These are phyloP conservation scores for Callithrix jacchus DNA, from an alignment of 2,113 vertebrate genomes.

Conservation along the genomic window DNA sequence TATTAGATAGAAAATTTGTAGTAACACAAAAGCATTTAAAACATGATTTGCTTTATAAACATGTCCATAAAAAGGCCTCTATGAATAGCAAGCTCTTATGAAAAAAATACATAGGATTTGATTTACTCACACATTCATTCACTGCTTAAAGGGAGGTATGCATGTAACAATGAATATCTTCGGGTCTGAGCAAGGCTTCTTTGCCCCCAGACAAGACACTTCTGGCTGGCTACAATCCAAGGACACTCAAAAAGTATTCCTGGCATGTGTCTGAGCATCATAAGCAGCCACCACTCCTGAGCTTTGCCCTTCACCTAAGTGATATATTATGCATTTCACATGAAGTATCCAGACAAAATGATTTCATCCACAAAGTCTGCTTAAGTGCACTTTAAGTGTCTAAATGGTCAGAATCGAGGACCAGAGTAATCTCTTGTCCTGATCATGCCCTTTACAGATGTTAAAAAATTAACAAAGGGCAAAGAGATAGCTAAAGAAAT, in stretches of 20 bases:
- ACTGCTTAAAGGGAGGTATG: not conserved
- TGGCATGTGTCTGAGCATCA: not conserved
- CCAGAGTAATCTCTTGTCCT: not conserved
- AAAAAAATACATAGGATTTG: not conserved
- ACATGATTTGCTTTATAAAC: not conserved
- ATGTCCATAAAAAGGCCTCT: not conserved
- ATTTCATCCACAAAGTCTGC: constrained; percentile 2
- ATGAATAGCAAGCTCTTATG: not conserved
- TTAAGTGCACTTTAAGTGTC: not conserved
- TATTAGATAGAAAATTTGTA: not conserved
- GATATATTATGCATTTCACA: not conserved
- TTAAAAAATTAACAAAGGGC: not conserved
- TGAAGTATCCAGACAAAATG: constrained; percentile 14
- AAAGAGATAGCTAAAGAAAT: not conserved
- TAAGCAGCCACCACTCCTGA: not conserved
- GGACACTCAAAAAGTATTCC: not conserved
- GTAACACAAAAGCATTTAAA: not conserved
- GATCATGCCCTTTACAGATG: not conserved
- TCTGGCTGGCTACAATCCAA: not conserved
- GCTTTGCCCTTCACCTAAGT: constrained; percentile 28
- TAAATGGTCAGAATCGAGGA: not conserved
- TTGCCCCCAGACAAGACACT: not conserved
- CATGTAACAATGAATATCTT: not conserved
- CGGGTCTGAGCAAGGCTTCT: not conserved
- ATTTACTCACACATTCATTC: not conserved